These are phyloP conservation scores for Syrista parreyssii DNA, from an alignment of 2,888 invertebrate species.

Conservation along the genomic window DNA sequence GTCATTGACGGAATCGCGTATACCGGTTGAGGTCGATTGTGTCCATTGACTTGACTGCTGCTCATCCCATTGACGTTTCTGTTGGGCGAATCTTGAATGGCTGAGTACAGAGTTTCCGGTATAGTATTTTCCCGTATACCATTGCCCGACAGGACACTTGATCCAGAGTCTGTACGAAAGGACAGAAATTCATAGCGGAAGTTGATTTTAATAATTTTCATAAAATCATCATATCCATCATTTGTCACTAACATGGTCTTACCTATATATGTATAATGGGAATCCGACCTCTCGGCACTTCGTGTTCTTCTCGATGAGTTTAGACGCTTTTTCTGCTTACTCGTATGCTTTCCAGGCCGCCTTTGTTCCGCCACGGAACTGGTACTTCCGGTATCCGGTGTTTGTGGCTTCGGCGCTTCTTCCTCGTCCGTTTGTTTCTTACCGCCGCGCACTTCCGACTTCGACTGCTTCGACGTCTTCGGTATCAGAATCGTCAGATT, in stretches of 20 bases:
- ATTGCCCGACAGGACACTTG: constrained; percentile 47
- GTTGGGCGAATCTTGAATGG: constrained; percentile 49
- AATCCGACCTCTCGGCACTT: constrained; percentile 59
- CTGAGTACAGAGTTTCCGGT: constrained; percentile 56
- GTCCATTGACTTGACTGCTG: constrained; percentile 36
- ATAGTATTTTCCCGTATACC: constrained; percentile 52
- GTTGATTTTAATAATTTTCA: too few species aligned
- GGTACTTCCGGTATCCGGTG: constrained; percentile 48
- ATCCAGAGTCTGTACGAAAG: constrained; percentile 49
- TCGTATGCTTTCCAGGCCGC: constrained; percentile 40
- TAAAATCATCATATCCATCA: too few species aligned
- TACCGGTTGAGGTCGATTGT: constrained; percentile 47
- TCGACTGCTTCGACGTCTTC: constrained; percentile 43
- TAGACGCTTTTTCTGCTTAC: constrained; percentile 51
- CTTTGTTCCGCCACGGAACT: constrained; percentile 50
- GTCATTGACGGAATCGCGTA: constrained; percentile 62
- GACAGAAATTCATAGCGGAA: too few species aligned
- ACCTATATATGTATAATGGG: constrained; percentile 64
- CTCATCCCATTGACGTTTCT: constrained; percentile 36
- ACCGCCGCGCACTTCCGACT: constrained; percentile 41
- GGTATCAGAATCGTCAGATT: constrained; percentile 49
- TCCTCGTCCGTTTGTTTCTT: constrained; percentile 37
- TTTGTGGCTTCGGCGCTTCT: constrained; percentile 36
- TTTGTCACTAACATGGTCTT: constrained; percentile 4
- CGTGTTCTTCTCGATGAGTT: constrained; percentile 56